Conservation (phyloP, 1,140 invertebrate species). For the Coptotermes formosanus region DNA sequence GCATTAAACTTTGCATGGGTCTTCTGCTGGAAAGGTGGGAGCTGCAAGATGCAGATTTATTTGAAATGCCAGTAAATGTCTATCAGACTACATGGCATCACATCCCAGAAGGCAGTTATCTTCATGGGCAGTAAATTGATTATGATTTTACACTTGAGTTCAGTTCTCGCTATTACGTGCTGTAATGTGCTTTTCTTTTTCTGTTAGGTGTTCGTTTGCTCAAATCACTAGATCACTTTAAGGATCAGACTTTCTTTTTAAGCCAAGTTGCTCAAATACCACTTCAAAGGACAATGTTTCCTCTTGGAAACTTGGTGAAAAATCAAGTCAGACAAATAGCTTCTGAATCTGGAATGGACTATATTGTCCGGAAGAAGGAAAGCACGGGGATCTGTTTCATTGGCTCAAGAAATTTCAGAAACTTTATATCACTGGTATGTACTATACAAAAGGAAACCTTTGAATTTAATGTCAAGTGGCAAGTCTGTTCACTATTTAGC, state of each 20-base stretch:
- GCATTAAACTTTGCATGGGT: no score
- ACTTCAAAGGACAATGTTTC: constrained; percentile 85
- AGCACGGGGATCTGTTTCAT: constrained; percentile 98
- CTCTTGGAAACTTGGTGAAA: constrained; percentile 77
- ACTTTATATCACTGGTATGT: constrained; percentile 71
- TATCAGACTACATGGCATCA: no score
- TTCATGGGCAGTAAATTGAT: no score
- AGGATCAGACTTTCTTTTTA: constrained; percentile 97
- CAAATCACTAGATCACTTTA: constrained; percentile 68
- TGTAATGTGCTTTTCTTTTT: constrained; percentile 37
- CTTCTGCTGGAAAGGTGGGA: no score
- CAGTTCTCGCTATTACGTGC: background rate
- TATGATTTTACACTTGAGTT: no score
- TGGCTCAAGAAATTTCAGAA: constrained; percentile 73
- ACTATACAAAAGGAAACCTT: background rate
- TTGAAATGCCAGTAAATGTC: no score
- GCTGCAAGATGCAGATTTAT: no score
- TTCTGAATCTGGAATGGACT: constrained; percentile 62
- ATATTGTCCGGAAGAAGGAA: constrained; percentile 81
- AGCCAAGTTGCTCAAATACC: constrained; percentile 77
- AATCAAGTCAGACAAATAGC: constrained; percentile 79
- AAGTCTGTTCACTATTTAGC: no score
- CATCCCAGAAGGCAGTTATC: no score
- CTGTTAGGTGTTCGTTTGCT: constrained; percentile 67
- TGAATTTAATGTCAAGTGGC: no score